Percentiles rank a stretch among this genome's conserved stretches.
phyloP scores from a whole-genome alignment of 1,140 invertebrate species.

The Drosophila kepulauana region DNA sequence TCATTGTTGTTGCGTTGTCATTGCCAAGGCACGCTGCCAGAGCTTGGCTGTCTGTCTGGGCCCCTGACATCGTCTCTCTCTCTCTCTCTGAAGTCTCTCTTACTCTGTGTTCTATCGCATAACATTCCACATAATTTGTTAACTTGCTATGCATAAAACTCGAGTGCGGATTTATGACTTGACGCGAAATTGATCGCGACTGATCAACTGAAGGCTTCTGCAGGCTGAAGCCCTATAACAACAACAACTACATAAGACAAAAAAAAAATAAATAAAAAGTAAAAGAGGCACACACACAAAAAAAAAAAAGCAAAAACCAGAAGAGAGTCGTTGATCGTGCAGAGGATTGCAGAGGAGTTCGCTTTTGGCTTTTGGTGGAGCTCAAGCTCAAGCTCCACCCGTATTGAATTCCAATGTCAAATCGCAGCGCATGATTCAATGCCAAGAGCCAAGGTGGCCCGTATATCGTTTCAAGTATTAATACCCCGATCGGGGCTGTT shows the following conservation, averaged over 20 bases:
- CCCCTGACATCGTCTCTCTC: neutral
- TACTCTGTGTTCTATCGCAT: conserved; percentile 57
- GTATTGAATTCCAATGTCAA: conserved; percentile 79
- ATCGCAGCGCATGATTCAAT: conserved; percentile 61
- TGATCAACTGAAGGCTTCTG: conserved; percentile 50
- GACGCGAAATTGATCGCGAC: conserved; percentile 69
- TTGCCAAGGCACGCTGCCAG: conserved; percentile 59
- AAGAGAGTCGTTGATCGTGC: conserved; percentile 11
- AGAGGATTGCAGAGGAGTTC: conserved; percentile 28
- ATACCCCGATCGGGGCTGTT: conserved; percentile 5
- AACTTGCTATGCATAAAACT: conserved; percentile 63
- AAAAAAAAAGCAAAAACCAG: conserved; percentile 1
- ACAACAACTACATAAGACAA: conserved; percentile 7
- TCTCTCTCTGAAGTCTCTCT: neutral
- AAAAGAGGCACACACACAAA: conserved; percentile 2
- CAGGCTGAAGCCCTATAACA: conserved; percentile 36
- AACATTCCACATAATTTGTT: conserved; percentile 72
- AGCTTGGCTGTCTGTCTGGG: neutral
- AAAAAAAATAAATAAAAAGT: conserved; percentile 22
- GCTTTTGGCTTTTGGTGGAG: conserved; percentile 15
- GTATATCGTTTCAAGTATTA: conserved; percentile 37
- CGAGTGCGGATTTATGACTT: conserved; percentile 79
- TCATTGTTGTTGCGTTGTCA: conserved; percentile 79
- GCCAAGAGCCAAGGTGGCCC: conserved; percentile 34
- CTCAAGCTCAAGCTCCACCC: conserved; percentile 43